Evolutionary conservation across 2,113 vertebrate species (phyloP).

Genomic region (Phalacrocorax pelagicus): DNA sequence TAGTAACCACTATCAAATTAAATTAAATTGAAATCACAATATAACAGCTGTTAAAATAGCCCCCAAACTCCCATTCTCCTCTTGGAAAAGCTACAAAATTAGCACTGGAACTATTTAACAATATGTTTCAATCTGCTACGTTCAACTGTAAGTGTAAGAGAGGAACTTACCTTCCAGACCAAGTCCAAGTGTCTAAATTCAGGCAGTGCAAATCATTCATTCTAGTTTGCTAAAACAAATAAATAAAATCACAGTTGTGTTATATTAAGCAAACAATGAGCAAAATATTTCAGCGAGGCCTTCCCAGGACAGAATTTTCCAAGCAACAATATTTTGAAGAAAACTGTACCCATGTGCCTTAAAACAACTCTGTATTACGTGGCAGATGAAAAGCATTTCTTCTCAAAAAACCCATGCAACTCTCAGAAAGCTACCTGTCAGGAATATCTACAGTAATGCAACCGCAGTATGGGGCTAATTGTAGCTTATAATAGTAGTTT

Average conservation of each 20-base stretch:
- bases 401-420: neutral
- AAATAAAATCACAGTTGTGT: conserved; percentile 24
- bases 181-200: conserved; percentile 89
- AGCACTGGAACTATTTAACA: neutral
- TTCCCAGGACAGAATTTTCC: neutral
- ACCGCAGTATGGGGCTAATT: neutral
- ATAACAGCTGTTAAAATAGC: neutral
- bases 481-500: neutral
- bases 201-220: conserved; percentile 90
- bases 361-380: neutral
- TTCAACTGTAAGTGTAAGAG: neutral
- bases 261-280: neutral
- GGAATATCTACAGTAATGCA: neutral
- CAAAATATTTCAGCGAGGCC: neutral
- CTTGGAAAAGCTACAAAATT: neutral
- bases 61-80: neutral
- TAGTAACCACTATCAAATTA: neutral
- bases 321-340: neutral
- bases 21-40: conserved; percentile 9
- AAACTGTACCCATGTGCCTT: neutral
- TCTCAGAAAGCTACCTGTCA: neutral
- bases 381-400: neutral
- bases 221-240: conserved; percentile 87
- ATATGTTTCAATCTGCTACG: neutral
- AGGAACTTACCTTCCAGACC: conserved; percentile 89